phyloP scores from a whole-genome alignment of 2,888 invertebrate species.

The Hydriomena furcata region DNA sequence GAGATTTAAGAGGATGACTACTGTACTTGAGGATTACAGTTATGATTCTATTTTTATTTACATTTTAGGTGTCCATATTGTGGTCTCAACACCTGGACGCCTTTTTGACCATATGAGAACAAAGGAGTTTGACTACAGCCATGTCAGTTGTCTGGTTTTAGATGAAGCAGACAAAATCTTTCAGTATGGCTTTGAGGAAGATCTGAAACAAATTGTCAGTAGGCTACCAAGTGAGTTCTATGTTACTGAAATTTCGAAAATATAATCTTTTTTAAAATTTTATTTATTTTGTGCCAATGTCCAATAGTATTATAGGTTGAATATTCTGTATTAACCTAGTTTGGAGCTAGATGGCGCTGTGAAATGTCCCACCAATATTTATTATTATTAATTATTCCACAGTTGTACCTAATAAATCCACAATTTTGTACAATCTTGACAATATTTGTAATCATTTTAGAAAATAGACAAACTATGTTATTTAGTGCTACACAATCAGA shows the following conservation, averaged over 20 bases:
- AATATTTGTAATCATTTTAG: constrained; percentile 72
- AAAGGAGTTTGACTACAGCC: constrained; percentile 93
- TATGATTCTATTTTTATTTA: too few species aligned
- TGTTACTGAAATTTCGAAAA: background rate
- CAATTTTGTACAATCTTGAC: background rate
- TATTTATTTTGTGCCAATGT: too few species aligned
- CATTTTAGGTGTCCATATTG: constrained; percentile 89
- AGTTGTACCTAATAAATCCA: too few species aligned
- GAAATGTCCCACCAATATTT: too few species aligned
- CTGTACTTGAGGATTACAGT: too few species aligned
- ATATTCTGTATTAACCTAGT: too few species aligned
- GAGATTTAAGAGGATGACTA: too few species aligned
- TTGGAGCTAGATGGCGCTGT: too few species aligned
- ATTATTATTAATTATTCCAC: too few species aligned
- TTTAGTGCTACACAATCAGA: constrained; percentile 98
- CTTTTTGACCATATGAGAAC: constrained; percentile 97
- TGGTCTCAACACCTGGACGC: constrained; percentile 97
- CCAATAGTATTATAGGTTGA: too few species aligned
- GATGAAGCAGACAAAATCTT: constrained; percentile 99
- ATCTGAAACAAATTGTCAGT: constrained; percentile 95
- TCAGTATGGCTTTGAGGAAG: constrained; percentile 98
- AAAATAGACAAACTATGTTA: constrained; percentile 96
- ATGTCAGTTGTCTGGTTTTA: constrained; percentile 94
- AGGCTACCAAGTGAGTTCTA: constrained; percentile 93
- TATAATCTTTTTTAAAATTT: too few species aligned